phyloP scores from a whole-genome alignment of 1,140 invertebrate species.

The Drosophila azteca region DNA sequence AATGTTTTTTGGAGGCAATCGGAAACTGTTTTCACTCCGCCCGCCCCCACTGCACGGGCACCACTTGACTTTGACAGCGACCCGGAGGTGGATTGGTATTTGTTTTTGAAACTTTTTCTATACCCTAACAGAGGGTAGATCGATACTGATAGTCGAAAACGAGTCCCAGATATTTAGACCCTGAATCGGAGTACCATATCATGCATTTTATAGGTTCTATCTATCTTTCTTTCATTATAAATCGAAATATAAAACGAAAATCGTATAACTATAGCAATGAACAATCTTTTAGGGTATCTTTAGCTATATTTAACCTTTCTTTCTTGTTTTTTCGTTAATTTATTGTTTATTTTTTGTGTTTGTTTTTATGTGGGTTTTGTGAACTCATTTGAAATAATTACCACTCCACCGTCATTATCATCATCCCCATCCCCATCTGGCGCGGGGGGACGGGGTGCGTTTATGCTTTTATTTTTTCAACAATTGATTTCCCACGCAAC shows the following conservation, averaged over 20 bases:
- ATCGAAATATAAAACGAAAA: too few species aligned
- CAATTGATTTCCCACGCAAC: conserved; percentile 75
- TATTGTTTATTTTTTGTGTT: conserved; percentile 17
- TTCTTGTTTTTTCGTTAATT: conserved; percentile 8
- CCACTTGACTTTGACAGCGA: conserved; percentile 45
- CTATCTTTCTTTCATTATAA: too few species aligned
- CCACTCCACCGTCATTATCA: conserved; percentile 2
- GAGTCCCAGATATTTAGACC: too few species aligned
- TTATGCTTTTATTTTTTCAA: conserved; percentile 38
- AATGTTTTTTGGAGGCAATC: conserved; percentile 47
- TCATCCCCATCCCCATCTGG: too few species aligned
- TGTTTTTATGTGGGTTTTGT: conserved; percentile 50
- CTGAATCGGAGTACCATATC: too few species aligned
- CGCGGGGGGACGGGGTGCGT: conserved; percentile 27
- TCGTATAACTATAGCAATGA: too few species aligned
- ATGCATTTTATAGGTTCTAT: too few species aligned
- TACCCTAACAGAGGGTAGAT: too few species aligned
- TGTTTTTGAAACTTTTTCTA: conserved; percentile 16
- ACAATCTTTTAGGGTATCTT: too few species aligned
- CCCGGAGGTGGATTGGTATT: conserved; percentile 43
- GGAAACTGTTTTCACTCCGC: conserved; percentile 25
- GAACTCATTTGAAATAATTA: conserved; percentile 77
- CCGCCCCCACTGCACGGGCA: conserved; percentile 17
- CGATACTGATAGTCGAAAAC: too few species aligned
- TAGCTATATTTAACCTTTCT: not conserved